Percentiles rank a stretch among this genome's conserved stretches.
These are phyloP conservation scores for Ligdia adustata DNA, from an alignment of 2,888 invertebrate genomes.

Conservation along the genomic window DNA sequence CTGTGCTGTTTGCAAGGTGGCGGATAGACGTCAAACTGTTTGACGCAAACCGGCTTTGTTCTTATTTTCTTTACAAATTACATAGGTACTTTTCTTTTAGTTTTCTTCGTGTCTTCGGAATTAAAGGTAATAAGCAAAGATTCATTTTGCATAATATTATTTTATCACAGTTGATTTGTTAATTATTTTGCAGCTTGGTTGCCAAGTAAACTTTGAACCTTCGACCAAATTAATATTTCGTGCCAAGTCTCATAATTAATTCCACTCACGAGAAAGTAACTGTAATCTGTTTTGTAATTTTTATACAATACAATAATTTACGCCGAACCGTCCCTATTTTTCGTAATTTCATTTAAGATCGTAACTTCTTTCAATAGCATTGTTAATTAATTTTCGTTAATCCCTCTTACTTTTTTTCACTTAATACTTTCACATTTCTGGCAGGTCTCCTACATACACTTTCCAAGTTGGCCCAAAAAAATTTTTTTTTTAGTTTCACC, in stretches of 20 bases:
- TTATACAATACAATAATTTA: not conserved
- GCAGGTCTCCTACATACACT: not conserved
- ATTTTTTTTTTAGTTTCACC: no score
- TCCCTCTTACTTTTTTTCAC: no score
- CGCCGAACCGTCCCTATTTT: no score
- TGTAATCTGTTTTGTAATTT: conserved; percentile 3
- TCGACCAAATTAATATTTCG: not conserved
- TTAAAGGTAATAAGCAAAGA: conserved; percentile 4
- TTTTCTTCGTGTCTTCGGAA: conserved; percentile 5
- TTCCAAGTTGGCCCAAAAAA: not conserved
- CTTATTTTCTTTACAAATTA: not conserved
- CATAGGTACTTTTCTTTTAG: conserved; percentile 3
- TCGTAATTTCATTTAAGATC: no score
- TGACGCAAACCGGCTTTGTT: conserved; percentile 12
- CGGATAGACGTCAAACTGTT: conserved; percentile 13
- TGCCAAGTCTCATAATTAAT: not conserved
- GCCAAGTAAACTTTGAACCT: conserved; percentile 19
- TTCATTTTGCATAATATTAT: not conserved
- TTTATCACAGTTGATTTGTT: no score
- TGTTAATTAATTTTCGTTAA: no score
- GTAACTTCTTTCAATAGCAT: no score
- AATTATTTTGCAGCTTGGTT: not conserved
- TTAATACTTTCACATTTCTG: not conserved
- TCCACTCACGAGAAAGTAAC: conserved; percentile 4
- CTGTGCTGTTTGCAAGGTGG: conserved; percentile 9